Conservation (phyloP, 1,140 invertebrate species). For the Phthorimaea operculella region DNA sequence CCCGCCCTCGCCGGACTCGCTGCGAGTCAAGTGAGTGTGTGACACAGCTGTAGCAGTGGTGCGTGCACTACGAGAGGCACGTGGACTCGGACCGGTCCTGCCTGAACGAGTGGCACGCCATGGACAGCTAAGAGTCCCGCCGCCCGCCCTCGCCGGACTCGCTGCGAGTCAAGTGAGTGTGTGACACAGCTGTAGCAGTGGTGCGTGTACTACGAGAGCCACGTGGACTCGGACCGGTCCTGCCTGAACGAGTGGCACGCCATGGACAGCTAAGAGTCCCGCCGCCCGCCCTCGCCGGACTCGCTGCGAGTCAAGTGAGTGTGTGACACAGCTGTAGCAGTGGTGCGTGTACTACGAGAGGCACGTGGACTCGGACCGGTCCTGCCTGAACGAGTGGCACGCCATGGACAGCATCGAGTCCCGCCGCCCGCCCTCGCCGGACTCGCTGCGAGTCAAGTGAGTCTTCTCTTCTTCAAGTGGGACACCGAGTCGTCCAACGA, state of each 20-base stretch:
- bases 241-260: conserved; percentile 97
- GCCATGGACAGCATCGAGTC: conserved; percentile 93
- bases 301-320: conserved; percentile 84
- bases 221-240: conserved; percentile 87
- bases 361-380: conserved; percentile 86
- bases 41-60: conserved; percentile 70
- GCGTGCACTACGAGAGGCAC: conserved; percentile 87
- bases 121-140: conserved; percentile 91
- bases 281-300: conserved; percentile 87
- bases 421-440: conserved; percentile 85
- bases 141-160: conserved; percentile 89
- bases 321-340: neutral
- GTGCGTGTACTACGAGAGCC: conserved; percentile 90
- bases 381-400: conserved; percentile 97
- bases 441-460: conserved; percentile 86
- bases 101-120: conserved; percentile 96
- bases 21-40: conserved; percentile 79
- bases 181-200: conserved; percentile 65
- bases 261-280: conserved; percentile 92
- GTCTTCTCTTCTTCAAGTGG: too few species aligned
- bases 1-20: conserved; percentile 87
- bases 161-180: conserved; percentile 80
- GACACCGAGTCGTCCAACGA: too few species aligned
- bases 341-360: conserved; percentile 94
- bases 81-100: conserved; percentile 90